A percentile compares a stretch with the other conserved stretches of the same genome.
These are phyloP conservation scores for Oreocharis arfaki DNA, from an alignment of 2,113 vertebrate species.

Conservation along the genomic window DNA sequence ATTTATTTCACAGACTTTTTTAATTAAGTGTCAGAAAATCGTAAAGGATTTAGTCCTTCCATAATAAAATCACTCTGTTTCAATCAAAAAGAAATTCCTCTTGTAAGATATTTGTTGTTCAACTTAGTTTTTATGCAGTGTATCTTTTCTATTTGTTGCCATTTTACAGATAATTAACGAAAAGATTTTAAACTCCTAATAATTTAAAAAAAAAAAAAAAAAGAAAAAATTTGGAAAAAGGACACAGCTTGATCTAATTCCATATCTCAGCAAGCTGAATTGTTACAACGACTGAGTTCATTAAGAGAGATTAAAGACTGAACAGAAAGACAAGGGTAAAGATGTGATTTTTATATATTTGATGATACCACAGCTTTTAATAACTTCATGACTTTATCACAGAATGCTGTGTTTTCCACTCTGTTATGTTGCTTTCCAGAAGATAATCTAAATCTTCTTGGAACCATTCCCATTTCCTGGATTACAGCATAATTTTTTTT, in stretches of 20 bases:
- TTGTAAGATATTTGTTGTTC: neutral
- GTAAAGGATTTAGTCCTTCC: neutral
- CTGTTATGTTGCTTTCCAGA: neutral
- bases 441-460: neutral
- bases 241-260: neutral
- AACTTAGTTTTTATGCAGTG: neutral
- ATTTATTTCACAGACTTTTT: neutral
- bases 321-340: neutral
- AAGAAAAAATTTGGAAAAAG: neutral
- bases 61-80: neutral
- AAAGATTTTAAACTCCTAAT: neutral
- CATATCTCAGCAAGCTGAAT: neutral
- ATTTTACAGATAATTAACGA: neutral
- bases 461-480: neutral
- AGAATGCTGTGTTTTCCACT: neutral
- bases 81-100: neutral
- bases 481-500: neutral
- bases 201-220: neutral
- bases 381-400: neutral
- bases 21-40: neutral
- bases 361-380: neutral
- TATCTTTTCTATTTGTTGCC: neutral
- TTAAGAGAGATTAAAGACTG: neutral
- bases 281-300: neutral
- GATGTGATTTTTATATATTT: neutral